Evolutionary conservation across 2,113 vertebrate species (phyloP).

Genomic region (Phalacrocorax aristotelis): DNA sequence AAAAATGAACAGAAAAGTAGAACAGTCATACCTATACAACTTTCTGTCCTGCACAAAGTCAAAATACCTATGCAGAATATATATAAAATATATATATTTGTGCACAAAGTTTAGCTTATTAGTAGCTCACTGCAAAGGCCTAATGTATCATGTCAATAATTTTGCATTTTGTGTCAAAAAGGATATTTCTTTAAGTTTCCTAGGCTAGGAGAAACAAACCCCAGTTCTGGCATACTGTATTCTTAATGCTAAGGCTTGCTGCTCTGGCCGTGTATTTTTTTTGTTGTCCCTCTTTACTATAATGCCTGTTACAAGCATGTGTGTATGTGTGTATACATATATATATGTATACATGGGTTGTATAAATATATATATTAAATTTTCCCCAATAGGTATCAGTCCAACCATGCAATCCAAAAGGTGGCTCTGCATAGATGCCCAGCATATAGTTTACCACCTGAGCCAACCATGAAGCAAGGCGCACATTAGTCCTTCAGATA

Average conservation of each 20-base stretch:
- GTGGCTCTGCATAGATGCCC: conserved; percentile 84
- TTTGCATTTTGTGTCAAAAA: conserved; percentile 73
- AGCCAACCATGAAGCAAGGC: conserved; percentile 85
- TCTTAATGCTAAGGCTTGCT: conserved; percentile 88
- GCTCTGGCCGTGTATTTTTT: conserved; percentile 78
- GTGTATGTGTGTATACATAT: conserved; percentile 68
- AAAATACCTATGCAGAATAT: conserved; percentile 86
- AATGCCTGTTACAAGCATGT: conserved; percentile 79
- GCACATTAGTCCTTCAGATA: conserved; percentile 87
- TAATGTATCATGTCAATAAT: conserved; percentile 74
- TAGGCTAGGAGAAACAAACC: conserved; percentile 82
- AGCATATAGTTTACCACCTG: conserved; percentile 80
- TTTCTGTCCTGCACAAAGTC: conserved; percentile 93
- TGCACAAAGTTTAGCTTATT: conserved; percentile 86
- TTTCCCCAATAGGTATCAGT: conserved; percentile 72
- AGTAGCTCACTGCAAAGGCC: conserved; percentile 83
- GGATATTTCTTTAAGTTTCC: conserved; percentile 73
- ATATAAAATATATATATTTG: conserved; percentile 73
- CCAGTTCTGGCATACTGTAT: conserved; percentile 77
- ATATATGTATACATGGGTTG: conserved; percentile 68
- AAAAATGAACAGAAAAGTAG: conserved; percentile 76
- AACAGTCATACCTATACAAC: conserved; percentile 93
- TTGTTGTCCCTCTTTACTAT: conserved; percentile 73
- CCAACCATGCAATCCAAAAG: conserved; percentile 81
- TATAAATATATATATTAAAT: conserved; percentile 77